Base-by-base conservation (phyloP, 2,113 vertebrate species). In the Pituophis catenifer region DNA sequence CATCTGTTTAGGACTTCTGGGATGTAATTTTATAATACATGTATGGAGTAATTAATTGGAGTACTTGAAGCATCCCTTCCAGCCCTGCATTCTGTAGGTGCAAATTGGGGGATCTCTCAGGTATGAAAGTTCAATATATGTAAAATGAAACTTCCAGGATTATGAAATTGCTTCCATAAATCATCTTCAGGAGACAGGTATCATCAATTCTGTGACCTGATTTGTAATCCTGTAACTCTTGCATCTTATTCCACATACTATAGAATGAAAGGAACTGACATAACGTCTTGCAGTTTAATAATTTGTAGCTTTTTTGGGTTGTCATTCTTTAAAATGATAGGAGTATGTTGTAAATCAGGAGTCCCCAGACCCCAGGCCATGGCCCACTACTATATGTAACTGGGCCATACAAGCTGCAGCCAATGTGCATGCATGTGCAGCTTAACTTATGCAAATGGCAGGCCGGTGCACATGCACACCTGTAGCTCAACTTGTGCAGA, bases 21-120 rank as follows among this genome's bases (percentile, higher is more conserved):
- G 29, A 95, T 91, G 33, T 94, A 90, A 95, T 86, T 58, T 92
- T 75, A 85, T 53, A 38, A 19, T 93, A 90, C 94, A 92, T 95
- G 55, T 86, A 62, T 62, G 86, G 9, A 92, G 70, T 24, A 75
- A 89, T 0, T 86, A 91, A 59, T 85, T 70, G 29, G 29, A 70
- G 13, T 90, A 92, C 92, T 90, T 86, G 94, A 93, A 94, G 93
- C 9, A 29, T 93, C 88, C 94, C 21, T 92, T 95, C 29, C 55
- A 88, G 24, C 65, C 86, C 70, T 93, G 91, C 89, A 85, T 91
- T 81, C 33, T 24, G 93, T 62, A 93, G 13, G 89, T 94, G 33
- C 15, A 81, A 38, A 38, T 44, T 59, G 8, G 75, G n/a, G 33
- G 8, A 21, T 44, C 33, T 81, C 75, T 81, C 75, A 44, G 75